phyloP scores from a whole-genome alignment of 92 coral and sea anemone species.

The Umimayanthus kanabou region DNA sequence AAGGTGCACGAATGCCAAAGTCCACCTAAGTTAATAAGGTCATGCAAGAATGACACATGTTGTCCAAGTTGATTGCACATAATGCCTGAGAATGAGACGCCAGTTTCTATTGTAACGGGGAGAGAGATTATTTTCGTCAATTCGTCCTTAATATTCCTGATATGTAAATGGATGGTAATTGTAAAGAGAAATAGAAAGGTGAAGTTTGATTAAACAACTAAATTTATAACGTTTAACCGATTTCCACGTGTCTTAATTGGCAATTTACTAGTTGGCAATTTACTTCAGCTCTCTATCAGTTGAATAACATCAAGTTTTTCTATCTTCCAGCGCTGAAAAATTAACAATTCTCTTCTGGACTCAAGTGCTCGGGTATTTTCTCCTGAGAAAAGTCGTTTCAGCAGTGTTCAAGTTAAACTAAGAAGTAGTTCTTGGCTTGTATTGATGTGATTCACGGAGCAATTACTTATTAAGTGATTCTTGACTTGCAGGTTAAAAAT shows the following conservation, averaged over 20 bases:
- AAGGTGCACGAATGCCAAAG: neutral
- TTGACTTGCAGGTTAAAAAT: slow-evolving; percentile 61
- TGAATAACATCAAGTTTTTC: neutral
- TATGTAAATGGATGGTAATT: too few species aligned
- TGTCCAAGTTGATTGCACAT: neutral
- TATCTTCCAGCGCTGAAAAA: neutral
- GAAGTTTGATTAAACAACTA: too few species aligned
- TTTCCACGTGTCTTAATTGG: too few species aligned
- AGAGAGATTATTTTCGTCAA: too few species aligned
- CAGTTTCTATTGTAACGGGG: too few species aligned
- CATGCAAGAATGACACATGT: neutral
- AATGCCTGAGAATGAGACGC: neutral
- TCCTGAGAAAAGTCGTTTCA: neutral
- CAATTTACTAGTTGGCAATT: too few species aligned
- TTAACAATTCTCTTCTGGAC: neutral
- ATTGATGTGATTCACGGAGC: neutral
- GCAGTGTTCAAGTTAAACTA: neutral
- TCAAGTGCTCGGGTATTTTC: neutral
- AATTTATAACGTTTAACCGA: too few species aligned
- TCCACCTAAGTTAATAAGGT: neutral
- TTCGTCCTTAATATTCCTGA: too few species aligned
- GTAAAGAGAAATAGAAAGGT: too few species aligned
- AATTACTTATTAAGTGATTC: neutral
- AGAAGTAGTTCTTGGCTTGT: neutral
- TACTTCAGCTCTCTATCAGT: neutral